Evolutionary conservation across 2,888 invertebrate species (phyloP), one percentile per base, ranked within the genome.

Genomic region (Parapristionchus giblindavisi): DNA sequence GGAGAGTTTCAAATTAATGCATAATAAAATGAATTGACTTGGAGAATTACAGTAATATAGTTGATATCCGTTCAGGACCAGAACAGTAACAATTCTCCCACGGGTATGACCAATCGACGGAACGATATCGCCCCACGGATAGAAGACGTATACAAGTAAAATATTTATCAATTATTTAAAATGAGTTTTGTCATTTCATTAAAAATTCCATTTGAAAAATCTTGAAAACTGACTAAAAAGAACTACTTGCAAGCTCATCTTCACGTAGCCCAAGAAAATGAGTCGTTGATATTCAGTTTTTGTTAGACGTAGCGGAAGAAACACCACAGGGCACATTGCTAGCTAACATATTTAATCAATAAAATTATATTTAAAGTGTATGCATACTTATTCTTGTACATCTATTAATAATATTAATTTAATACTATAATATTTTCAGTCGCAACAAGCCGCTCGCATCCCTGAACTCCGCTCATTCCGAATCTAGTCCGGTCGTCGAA

Each of bases 51-150:
- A n/a, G n/a, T n/a, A n/a, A n/a, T n/a, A 56, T 3, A 56, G 11
- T 4, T 27, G 27, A 8, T n/a, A 21, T 65, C 11, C 1, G 11
- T 6, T 52, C 21, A 71, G 70, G 70, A 71, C 40, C 40, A 36
- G 27, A 71, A 71, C 70, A 38, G 70, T 34, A 71, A 71, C 40
- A 32, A 66, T 34, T n/a, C 54, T 11, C 24, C 70, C 14, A 52
- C 40, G 21, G 27, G 56, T 0, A 54, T 5, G 6, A 17, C 27
- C 4, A 40, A 29, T 8, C 17, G 63, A 43, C 40, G 63, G 43
- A 65, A 65, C 43, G 63, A 65, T n/a, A n/a, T n/a, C n/a, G n/a
- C n/a, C n/a, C n/a, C n/a, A 24, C 14, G 56, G 56, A 56, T 56
- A 21, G 56, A 56, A 8, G 56, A 56, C 24, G 8, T 56, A 21